These are phyloP conservation scores for Rhyzopertha dominica DNA, from an alignment of 1,140 invertebrate genomes.

Conservation along the genomic window DNA sequence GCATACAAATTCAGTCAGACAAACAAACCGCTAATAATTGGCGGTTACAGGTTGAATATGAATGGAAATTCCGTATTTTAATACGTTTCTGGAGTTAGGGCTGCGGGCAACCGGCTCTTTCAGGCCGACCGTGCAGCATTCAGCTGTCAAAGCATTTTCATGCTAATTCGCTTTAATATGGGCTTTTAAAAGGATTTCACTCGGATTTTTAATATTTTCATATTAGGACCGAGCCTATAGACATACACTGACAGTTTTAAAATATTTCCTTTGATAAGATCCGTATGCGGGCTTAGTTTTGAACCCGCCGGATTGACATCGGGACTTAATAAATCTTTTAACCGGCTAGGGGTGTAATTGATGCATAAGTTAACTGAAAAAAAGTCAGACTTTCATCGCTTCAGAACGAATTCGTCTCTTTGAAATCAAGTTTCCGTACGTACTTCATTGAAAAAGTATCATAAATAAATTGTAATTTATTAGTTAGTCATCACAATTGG, in stretches of 20 bases:
- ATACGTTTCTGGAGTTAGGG: constrained; percentile 18
- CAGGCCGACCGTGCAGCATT: constrained; percentile 30
- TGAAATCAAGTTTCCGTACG: constrained; percentile 8
- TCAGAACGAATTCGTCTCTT: constrained; percentile 12
- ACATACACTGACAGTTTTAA: constrained; percentile 35
- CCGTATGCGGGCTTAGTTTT: constrained; percentile 13
- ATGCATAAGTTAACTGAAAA: not conserved
- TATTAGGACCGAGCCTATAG: constrained; percentile 30
- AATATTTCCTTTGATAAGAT: constrained; percentile 38
- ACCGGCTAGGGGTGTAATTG: not conserved
- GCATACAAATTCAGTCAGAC: constrained; percentile 41
- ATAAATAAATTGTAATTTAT: too few relatives aligned
- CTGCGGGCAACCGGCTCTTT: constrained; percentile 25
- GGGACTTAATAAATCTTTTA: constrained; percentile 33
- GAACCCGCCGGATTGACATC: constrained; percentile 26
- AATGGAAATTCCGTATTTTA: constrained; percentile 34
- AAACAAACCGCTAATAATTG: constrained; percentile 41
- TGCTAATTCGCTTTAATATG: constrained; percentile 41
- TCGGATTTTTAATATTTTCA: constrained; percentile 42
- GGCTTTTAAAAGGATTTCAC: constrained; percentile 36
- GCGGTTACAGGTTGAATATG: constrained; percentile 33
- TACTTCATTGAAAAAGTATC: constrained; percentile 8
- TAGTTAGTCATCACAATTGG: too few relatives aligned
- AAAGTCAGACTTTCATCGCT: constrained; percentile 10
- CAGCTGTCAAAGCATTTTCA: constrained; percentile 43